phyloP scores from a whole-genome alignment of 2,888 invertebrate genomes.

The Gnatocerus cornutus region DNA sequence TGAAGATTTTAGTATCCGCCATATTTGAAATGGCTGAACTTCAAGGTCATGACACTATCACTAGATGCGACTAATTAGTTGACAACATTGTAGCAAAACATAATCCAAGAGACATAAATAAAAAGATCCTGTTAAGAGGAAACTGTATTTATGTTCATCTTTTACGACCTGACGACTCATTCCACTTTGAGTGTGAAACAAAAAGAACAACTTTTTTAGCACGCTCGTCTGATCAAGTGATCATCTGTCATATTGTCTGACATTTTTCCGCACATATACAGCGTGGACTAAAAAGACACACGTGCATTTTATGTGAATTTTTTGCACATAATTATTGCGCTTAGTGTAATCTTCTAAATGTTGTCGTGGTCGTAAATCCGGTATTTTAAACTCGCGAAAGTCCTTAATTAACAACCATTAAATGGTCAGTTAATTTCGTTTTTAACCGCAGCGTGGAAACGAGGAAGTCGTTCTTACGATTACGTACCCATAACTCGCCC shows the following conservation, averaged over 20 bases:
- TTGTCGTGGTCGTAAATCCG: constrained; percentile 30
- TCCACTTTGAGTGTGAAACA: too few relatives aligned
- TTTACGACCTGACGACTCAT: neutral
- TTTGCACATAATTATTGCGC: constrained; percentile 36
- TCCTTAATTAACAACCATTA: constrained; percentile 41
- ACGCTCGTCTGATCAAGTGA: neutral
- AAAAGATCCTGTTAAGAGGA: neutral
- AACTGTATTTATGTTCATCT: neutral
- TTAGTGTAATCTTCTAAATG: constrained; percentile 27
- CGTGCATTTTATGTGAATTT: constrained; percentile 17
- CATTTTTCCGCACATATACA: neutral
- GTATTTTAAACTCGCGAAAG: constrained; percentile 27
- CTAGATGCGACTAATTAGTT: constrained; percentile 1
- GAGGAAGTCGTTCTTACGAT: constrained; percentile 26
- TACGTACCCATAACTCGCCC: constrained; percentile 15
- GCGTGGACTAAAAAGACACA: neutral
- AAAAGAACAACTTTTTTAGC: neutral
- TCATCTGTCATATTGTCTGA: neutral
- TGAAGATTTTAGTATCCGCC: neutral
- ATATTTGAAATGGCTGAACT: neutral
- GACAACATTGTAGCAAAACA: neutral
- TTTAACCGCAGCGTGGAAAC: constrained; percentile 22
- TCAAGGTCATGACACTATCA: neutral
- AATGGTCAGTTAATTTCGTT: constrained; percentile 40
- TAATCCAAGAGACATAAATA: neutral